A percentile compares a stretch with the other conserved stretches of the same genome.
These are phyloP conservation scores for Uromys caudimaculatus DNA, from an alignment of 2,797 vertebrate genomes.

Conservation along the genomic window DNA sequence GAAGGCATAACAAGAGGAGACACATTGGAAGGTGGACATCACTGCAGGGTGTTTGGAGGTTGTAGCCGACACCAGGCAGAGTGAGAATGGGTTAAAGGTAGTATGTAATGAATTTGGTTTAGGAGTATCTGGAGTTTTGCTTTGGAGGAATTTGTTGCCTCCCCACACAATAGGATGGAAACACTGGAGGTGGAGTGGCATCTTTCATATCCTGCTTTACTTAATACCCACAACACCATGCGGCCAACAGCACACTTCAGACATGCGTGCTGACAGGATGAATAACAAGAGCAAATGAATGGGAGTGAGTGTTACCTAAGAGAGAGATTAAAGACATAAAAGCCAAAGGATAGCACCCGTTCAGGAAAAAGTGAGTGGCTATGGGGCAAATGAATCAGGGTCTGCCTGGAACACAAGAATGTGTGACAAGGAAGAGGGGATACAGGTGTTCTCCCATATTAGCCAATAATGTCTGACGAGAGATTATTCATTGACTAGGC, in stretches of 20 bases:
- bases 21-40: background rate
- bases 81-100: slow-evolving; percentile 7
- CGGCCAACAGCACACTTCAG: background rate
- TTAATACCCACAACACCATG: background rate
- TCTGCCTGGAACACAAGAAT: background rate
- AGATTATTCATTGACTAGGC: background rate
- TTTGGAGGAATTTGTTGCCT: background rate
- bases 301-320: background rate
- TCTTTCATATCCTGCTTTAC: background rate
- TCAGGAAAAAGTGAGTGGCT: background rate
- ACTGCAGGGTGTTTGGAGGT: background rate
- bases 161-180: background rate
- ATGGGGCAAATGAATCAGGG: background rate
- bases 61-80: background rate
- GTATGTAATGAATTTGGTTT: background rate
- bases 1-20: background rate
- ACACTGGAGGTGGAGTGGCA: background rate
- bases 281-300: slow-evolving; percentile 16
- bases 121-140: background rate
- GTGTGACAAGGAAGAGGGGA: background rate
- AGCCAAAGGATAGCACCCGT: background rate
- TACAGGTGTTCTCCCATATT: background rate
- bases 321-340: slow-evolving; percentile 28
- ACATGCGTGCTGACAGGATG: background rate
- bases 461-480: background rate